Evolutionary conservation across 2,888 invertebrate species (phyloP).

Genomic region (Trachelus troglodyta): DNA sequence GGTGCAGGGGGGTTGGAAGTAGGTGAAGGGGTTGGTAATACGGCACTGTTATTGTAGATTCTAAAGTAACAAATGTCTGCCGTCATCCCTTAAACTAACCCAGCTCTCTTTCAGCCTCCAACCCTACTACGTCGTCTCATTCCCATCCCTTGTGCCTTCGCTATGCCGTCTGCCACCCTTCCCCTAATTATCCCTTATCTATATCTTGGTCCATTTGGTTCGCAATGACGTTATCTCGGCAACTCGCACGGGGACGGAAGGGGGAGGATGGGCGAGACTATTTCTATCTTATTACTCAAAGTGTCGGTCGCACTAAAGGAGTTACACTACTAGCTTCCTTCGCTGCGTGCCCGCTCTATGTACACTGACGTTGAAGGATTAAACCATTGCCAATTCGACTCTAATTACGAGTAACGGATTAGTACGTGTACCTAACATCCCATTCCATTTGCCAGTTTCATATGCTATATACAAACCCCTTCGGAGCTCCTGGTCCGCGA

Average conservation of each 20-base stretch:
- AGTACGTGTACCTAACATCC: slow-evolving; percentile 46
- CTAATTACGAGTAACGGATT: slow-evolving; percentile 65
- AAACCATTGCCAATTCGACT: slow-evolving; percentile 64
- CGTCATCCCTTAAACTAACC: slow-evolving; percentile 46
- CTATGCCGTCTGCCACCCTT: slow-evolving; percentile 51
- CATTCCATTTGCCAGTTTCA: neutral
- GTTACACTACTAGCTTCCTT: slow-evolving; percentile 53
- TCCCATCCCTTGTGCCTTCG: slow-evolving; percentile 24
- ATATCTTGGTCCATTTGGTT: slow-evolving; percentile 65
- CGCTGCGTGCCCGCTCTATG: slow-evolving; percentile 22
- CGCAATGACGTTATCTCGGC: slow-evolving; percentile 64
- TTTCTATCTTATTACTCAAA: slow-evolving; percentile 65
- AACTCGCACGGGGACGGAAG: slow-evolving; percentile 40
- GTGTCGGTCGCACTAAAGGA: slow-evolving; percentile 56
- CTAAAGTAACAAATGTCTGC: slow-evolving; percentile 60
- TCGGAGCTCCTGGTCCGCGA: slow-evolving; percentile 9
- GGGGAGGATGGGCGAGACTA: slow-evolving; percentile 44
- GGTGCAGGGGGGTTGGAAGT: slow-evolving; percentile 13
- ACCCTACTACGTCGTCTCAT: slow-evolving; percentile 20
- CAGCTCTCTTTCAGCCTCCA: slow-evolving; percentile 25
- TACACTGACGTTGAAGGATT: slow-evolving; percentile 60
- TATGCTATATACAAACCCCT: neutral
- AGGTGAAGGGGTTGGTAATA: slow-evolving; percentile 6
- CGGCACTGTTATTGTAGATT: slow-evolving; percentile 48
- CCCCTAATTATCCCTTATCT: slow-evolving; percentile 65